phyloP scores from a whole-genome alignment of 92 coral and sea anemone species.

The Hydrozoanthus gracilis region DNA sequence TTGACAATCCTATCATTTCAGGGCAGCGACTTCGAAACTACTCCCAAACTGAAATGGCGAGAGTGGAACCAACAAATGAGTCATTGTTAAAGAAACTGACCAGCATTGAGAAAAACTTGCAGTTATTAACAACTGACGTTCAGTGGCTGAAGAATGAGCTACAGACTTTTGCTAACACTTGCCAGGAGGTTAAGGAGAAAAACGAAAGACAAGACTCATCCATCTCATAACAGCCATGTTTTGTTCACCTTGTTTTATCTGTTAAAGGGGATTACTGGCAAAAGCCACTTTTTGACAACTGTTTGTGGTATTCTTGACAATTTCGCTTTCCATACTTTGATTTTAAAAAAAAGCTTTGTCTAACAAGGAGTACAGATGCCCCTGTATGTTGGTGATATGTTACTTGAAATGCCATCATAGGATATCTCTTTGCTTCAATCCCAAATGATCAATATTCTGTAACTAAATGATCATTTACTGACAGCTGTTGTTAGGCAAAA shows the following conservation, averaged over 20 bases:
- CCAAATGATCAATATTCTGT: no score
- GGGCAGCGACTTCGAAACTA: constrained; percentile 32
- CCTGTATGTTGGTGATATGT: no score
- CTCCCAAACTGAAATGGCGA: background rate
- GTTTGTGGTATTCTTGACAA: no score
- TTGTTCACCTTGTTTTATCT: background rate
- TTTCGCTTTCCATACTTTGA: no score
- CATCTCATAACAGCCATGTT: constrained; percentile 4
- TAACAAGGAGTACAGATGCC: no score
- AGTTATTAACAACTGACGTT: background rate
- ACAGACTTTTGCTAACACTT: background rate
- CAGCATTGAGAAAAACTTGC: constrained; percentile 12
- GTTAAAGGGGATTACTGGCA: no score
- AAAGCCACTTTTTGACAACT: no score
- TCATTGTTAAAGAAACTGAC: constrained; percentile 14
- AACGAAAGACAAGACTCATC: background rate
- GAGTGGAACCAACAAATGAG: background rate
- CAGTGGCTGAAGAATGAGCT: constrained; percentile 20
- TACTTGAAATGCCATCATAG: no score
- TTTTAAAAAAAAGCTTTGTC: no score
- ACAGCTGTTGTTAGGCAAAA: no score
- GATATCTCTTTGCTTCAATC: no score
- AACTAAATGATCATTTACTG: no score
- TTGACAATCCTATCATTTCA: background rate
- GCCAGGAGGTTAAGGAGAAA: background rate